phyloP scores from a whole-genome alignment of 2,113 vertebrate species.

The Silurus glanis region DNA sequence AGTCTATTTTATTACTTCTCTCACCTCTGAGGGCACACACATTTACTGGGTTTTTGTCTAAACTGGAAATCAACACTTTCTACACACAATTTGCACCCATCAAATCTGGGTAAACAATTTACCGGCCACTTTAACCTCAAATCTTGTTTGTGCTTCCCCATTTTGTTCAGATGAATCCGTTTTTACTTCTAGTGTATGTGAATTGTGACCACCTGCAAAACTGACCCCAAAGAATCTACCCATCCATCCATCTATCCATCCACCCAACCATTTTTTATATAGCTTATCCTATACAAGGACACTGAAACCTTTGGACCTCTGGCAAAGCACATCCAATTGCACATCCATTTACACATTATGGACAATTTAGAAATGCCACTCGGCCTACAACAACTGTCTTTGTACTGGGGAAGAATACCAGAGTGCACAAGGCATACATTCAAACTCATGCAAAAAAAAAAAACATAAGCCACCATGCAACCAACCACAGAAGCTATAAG shows the following conservation, averaged over 20 bases:
- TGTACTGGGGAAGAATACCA: too few relatives aligned
- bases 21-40: neutral
- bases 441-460: too few relatives aligned
- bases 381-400: too few relatives aligned
- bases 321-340: too few relatives aligned
- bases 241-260: too few relatives aligned
- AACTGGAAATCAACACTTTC: neutral
- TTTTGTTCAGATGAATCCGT: neutral
- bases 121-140: neutral
- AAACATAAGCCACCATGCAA: too few relatives aligned
- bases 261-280: too few relatives aligned
- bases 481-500: neutral
- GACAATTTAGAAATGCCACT: too few relatives aligned
- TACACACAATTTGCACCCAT: neutral
- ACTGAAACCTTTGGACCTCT: too few relatives aligned
- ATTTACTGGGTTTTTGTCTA: neutral
- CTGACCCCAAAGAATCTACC: neutral
- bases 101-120: neutral
- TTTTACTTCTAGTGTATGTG: neutral
- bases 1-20: slow-evolving; percentile 2
- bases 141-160: neutral
- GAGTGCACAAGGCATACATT: too few relatives aligned
- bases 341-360: too few relatives aligned
- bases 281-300: too few relatives aligned
- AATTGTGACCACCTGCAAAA: neutral